Conservation (phyloP, 1,140 invertebrate species). For the Lycorma delicatula region DNA sequence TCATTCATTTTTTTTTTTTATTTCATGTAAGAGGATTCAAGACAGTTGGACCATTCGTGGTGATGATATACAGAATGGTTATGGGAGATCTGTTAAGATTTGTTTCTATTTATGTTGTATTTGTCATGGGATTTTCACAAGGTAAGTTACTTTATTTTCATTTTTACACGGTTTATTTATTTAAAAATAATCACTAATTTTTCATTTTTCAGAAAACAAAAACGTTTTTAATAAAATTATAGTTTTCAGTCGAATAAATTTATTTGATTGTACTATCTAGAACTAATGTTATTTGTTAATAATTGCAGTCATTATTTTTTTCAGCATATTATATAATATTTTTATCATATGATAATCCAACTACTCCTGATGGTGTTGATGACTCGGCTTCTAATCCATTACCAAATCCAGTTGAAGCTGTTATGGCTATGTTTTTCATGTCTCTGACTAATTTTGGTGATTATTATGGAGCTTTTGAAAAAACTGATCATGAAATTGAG, state of each 20-base stretch:
- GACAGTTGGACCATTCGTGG: conserved; percentile 96
- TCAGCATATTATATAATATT: conserved; percentile 87
- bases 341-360: conserved; percentile 70
- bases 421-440: conserved; percentile 97
- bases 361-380: conserved; percentile 37
- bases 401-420: conserved; percentile 81
- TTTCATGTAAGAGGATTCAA: conserved; percentile 77
- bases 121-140: conserved; percentile 97
- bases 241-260: conserved; percentile 3
- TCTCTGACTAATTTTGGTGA: conserved; percentile 93
- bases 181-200: too few species aligned
- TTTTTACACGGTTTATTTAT: too few species aligned
- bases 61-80: conserved; percentile 99
- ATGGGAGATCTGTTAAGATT: conserved; percentile 91
- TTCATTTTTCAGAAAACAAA: too few species aligned
- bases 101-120: conserved; percentile 92
- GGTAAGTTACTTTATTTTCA: too few species aligned
- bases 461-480: conserved; percentile 81
- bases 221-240: conserved; percentile 16
- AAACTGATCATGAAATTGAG: conserved; percentile 77
- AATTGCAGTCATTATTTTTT: conserved; percentile 31
- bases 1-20: neutral
- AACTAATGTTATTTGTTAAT: neutral
- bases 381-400: conserved; percentile 60
- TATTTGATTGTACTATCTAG: neutral